Base-by-base conservation (phyloP, 2,113 vertebrate species). In the Romanogobio albipinnatus region DNA sequence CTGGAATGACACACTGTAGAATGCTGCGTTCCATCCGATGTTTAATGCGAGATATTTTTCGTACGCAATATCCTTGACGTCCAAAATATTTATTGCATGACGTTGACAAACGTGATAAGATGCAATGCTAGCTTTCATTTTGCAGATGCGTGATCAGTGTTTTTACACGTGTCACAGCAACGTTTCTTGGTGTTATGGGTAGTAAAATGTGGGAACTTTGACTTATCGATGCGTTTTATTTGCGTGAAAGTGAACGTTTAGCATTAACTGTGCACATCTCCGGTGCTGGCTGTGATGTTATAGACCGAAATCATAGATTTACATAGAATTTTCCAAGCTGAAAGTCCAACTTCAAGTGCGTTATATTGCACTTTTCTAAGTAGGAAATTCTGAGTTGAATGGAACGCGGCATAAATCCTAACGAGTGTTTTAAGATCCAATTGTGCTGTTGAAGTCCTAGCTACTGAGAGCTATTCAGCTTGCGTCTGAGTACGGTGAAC, bases 391-490 rank as follows among this genome's bases (percentile, higher is more conserved):
- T 19, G 29, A 58, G 17, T 43, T 24, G 56, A 47, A 64, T 78
- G 6, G 15, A 49, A 68, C 24, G 45, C 9, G 51, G 58, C 36
- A 61, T 66, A 4, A 66, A 81, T 64, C 14, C 14, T 47, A 49
- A 29, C 13, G n/a, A 51, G 43, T 11, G 4, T 66, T 22, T 7
- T 10, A 66, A 81, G 56, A 39, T 1, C 45, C 19, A 84, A 84
- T 13, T 75, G 39, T 51, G 71, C 33, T 62, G 82, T 14, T 74
- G 15, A 56, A 62, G 61, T 84, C 83, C 53, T 24, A 53, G 74
- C 49, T 78, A 64, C 62, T 47, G 53, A 73, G 29, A 64, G 70
- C 86, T 43, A 43, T 66, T 49, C 47, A 11, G 29, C 76, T 84
- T 24, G 56, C 14, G 59, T 78, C 19, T 7, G 29, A 77, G 76